These are phyloP conservation scores for Metopia argyrocephala DNA, from an alignment of 2,888 invertebrate species.

Conservation along the genomic window DNA sequence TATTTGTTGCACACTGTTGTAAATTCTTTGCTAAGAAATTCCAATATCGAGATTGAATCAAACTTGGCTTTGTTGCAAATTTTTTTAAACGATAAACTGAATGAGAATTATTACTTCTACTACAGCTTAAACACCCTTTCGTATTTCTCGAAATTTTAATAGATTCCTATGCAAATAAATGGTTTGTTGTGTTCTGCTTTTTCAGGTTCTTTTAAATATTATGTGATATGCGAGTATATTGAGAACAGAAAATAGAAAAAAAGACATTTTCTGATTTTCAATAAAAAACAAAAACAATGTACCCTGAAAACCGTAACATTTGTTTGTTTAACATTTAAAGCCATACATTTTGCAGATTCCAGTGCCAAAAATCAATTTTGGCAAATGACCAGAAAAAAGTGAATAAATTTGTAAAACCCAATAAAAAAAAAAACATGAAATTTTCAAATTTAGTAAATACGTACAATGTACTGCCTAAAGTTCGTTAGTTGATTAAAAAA, in stretches of 20 bases:
- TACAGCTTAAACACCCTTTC: too few species aligned
- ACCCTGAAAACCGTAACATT: constrained; percentile 49
- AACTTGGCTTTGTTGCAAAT: too few species aligned
- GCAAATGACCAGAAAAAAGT: constrained; percentile 69
- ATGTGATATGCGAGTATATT: neutral
- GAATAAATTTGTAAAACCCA: constrained; percentile 39
- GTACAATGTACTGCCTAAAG: constrained; percentile 24
- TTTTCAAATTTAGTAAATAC: constrained; percentile 43
- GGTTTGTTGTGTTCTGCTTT: too few species aligned
- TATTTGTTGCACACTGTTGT: too few species aligned
- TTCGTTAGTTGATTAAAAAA: constrained; percentile 60
- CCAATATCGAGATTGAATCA: too few species aligned
- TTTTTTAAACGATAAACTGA: too few species aligned
- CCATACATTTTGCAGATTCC: constrained; percentile 62
- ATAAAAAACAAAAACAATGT: constrained; percentile 44
- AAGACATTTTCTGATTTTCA: constrained; percentile 4
- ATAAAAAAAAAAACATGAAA: constrained; percentile 13
- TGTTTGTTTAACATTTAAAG: constrained; percentile 60
- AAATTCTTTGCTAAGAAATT: too few species aligned
- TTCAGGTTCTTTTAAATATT: too few species aligned
- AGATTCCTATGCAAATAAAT: too few species aligned
- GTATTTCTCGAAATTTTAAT: too few species aligned
- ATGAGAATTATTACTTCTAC: too few species aligned
- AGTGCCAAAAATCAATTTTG: constrained; percentile 71
- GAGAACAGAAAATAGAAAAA: neutral